Percentiles rank a stretch among this genome's conserved stretches.
Evolutionary conservation across 2,113 vertebrate genomes (phyloP).

Genomic region (Muntiacus reevesi): DNA sequence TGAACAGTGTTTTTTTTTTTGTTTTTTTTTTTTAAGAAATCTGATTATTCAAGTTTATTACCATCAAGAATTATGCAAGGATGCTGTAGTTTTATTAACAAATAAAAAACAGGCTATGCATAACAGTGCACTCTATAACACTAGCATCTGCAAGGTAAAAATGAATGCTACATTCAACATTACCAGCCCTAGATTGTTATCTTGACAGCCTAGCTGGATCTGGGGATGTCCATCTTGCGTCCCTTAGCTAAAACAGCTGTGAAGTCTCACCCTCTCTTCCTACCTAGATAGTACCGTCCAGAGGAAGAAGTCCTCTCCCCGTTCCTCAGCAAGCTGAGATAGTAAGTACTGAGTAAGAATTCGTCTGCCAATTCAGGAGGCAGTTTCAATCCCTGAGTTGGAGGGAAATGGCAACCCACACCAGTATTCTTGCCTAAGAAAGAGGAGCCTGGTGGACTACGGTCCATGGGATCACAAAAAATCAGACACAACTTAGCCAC

Average conservation of each 20-base stretch:
- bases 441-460: background rate
- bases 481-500: background rate
- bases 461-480: background rate
- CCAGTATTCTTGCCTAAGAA: background rate
- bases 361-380: background rate
- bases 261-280: background rate
- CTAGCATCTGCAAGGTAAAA: constrained; percentile 97
- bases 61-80: constrained; percentile 92
- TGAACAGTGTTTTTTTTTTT: background rate
- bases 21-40: constrained; percentile 85
- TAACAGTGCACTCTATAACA: constrained; percentile 92
- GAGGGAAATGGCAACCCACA: background rate
- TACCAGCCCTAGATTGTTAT: background rate
- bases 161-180: constrained; percentile 86
- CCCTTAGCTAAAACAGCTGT: background rate
- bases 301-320: background rate
- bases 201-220: background rate
- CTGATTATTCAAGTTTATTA: constrained; percentile 97
- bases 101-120: constrained; percentile 98
- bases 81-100: constrained; percentile 92
- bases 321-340: background rate
- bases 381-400: background rate
- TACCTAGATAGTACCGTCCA: background rate
- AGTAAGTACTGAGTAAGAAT: background rate
- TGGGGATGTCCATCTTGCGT: background rate